Evolutionary conservation across 1,140 invertebrate species (phyloP).

Genomic region (Drosophila truncata): DNA sequence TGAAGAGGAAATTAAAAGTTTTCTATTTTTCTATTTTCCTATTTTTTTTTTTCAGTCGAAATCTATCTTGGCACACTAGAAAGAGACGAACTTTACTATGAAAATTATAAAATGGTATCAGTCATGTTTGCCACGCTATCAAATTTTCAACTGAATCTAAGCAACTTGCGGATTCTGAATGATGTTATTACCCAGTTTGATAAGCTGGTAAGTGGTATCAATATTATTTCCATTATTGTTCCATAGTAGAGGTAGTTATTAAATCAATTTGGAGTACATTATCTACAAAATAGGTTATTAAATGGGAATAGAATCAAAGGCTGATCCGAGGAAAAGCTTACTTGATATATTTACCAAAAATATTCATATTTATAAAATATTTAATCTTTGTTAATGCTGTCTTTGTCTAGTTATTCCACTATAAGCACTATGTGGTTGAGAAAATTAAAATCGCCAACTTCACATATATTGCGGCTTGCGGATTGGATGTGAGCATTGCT

Average conservation of each 20-base stretch:
- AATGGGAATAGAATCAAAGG: no score
- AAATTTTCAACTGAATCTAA: slow-evolving; percentile 88
- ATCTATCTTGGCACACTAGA: slow-evolving; percentile 90
- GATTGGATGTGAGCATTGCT: slow-evolving; percentile 87
- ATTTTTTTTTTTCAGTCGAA: slow-evolving; percentile 88
- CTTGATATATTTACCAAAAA: no score
- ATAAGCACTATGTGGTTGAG: slow-evolving; percentile 86
- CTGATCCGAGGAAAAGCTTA: no score
- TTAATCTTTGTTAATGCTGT: neutral
- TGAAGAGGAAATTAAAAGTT: no score
- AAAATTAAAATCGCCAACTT: slow-evolving; percentile 97
- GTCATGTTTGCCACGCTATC: slow-evolving; percentile 97
- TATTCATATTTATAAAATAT: no score
- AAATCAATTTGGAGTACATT: neutral
- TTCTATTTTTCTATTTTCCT: no score
- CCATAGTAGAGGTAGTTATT: no score
- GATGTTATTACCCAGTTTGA: slow-evolving; percentile 96
- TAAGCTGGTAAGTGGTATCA: slow-evolving; percentile 77
- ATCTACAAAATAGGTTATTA: neutral
- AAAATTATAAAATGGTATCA: slow-evolving; percentile 92
- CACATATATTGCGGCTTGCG: slow-evolving; percentile 97
- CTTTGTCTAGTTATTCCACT: slow-evolving; percentile 24
- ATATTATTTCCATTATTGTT: no score
- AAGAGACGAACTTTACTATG: slow-evolving; percentile 92
- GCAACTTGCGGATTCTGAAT: slow-evolving; percentile 92